These are phyloP conservation scores for Nymphalis polychloros DNA, from an alignment of 2,888 invertebrate species.

Conservation along the genomic window DNA sequence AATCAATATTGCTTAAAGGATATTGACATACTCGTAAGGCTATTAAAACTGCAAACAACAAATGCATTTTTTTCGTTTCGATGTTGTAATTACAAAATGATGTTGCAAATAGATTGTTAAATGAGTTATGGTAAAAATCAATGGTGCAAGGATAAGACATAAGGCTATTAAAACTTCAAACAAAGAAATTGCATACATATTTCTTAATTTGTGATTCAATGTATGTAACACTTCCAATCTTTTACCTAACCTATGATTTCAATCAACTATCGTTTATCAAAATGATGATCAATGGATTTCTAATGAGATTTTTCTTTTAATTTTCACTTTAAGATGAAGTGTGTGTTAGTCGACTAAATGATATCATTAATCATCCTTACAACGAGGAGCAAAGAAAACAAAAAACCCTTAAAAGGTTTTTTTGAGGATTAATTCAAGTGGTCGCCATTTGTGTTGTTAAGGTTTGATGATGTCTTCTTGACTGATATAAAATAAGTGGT, in stretches of 20 bases:
- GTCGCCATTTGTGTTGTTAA: too few relatives aligned
- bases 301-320: not conserved
- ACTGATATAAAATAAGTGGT: too few relatives aligned
- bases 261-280: not conserved
- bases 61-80: too few relatives aligned
- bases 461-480: too few relatives aligned
- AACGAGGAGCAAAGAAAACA: slow-evolving; percentile 1
- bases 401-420: not conserved
- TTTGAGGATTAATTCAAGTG: too few relatives aligned
- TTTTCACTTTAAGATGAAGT: not conserved
- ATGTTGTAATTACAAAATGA: too few relatives aligned
- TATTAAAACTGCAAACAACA: not conserved
- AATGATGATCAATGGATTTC: not conserved
- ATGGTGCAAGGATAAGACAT: too few relatives aligned
- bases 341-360: slow-evolving; percentile 30
- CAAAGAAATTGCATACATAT: not conserved
- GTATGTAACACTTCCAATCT: not conserved
- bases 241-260: not conserved
- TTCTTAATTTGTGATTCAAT: not conserved
- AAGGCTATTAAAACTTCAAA: too few relatives aligned
- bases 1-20: slow-evolving; percentile 18
- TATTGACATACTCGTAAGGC: not conserved
- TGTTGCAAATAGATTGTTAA: too few relatives aligned
- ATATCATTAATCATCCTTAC: slow-evolving; percentile 40
- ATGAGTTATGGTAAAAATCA: too few relatives aligned